phyloP scores from a whole-genome alignment of 2,113 vertebrate genomes.

The Bos javanicus region DNA sequence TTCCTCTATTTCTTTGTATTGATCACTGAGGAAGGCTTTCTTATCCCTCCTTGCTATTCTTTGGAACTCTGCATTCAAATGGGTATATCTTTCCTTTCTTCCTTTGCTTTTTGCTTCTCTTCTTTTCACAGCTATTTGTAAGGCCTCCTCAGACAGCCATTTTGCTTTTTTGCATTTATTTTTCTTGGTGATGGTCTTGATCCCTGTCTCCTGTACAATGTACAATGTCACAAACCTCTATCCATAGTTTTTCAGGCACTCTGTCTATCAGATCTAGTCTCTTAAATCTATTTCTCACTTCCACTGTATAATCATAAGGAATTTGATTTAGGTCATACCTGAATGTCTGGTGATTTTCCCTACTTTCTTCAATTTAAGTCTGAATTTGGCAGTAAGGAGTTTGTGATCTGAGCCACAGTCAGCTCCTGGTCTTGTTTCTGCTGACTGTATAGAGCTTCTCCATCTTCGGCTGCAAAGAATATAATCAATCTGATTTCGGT shows the following conservation, averaged over 20 bases:
- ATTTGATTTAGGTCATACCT: background rate
- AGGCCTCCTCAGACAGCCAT: background rate
- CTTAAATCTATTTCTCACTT: background rate
- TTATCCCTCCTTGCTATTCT: background rate
- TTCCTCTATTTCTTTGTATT: background rate
- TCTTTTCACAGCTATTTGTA: background rate
- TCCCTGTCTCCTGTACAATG: background rate
- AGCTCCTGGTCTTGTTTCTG: background rate
- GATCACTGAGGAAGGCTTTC: background rate
- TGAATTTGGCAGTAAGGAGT: background rate
- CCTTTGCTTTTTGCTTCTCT: background rate
- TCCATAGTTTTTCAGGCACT: background rate
- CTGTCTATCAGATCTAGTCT: background rate
- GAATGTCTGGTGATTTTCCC: background rate
- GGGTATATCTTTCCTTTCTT: background rate
- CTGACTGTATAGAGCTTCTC: background rate
- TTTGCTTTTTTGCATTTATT: background rate
- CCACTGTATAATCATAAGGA: background rate
- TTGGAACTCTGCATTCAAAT: background rate
- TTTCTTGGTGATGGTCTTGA: background rate
- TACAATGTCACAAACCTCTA: background rate
- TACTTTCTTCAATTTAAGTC: background rate
- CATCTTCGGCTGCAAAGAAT: background rate
- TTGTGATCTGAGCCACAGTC: background rate
- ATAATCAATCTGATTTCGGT: background rate